Evolutionary conservation across 2,888 invertebrate genomes (phyloP).

Genomic region (Onchidella celtica): DNA sequence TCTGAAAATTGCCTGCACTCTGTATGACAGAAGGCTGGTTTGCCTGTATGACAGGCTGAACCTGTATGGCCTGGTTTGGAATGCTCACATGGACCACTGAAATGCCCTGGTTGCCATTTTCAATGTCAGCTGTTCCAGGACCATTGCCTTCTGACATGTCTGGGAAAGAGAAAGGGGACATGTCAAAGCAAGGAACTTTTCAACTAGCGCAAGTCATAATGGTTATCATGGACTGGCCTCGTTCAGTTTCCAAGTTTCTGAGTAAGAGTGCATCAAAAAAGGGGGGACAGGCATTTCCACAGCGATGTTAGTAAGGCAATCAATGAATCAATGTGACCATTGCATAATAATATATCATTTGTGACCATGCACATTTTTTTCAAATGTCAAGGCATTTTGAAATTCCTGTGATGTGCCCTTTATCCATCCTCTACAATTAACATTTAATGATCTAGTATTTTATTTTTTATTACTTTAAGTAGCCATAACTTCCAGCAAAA

Average conservation of each 20-base stretch:
- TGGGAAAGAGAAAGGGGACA: slow-evolving; percentile 46
- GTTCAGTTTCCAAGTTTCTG: too few relatives aligned
- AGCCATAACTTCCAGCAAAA: too few relatives aligned
- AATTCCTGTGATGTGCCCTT: too few relatives aligned
- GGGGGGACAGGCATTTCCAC: background rate
- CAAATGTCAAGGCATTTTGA: too few relatives aligned
- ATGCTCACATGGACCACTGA: slow-evolving; percentile 89
- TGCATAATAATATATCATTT: background rate
- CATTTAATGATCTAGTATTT: too few relatives aligned
- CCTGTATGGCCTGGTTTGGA: slow-evolving; percentile 84
- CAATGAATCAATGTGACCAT: background rate
- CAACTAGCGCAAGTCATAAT: too few relatives aligned
- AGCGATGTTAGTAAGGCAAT: background rate
- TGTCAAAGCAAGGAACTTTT: too few relatives aligned
- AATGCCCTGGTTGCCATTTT: slow-evolving; percentile 66
- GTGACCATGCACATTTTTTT: too few relatives aligned
- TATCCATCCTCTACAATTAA: too few relatives aligned
- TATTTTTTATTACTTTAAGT: too few relatives aligned
- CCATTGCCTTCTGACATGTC: slow-evolving; percentile 64
- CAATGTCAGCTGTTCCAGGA: slow-evolving; percentile 59
- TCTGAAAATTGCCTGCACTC: slow-evolving; percentile 92
- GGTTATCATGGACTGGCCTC: too few relatives aligned
- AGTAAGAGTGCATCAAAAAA: too few relatives aligned
- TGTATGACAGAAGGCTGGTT: slow-evolving; percentile 95
- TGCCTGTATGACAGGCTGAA: slow-evolving; percentile 87